A percentile compares a stretch with the other conserved stretches of the same genome.
These are phyloP conservation scores for Hycleus cichorii DNA, from an alignment of 1,140 invertebrate species.

Conservation along the genomic window DNA sequence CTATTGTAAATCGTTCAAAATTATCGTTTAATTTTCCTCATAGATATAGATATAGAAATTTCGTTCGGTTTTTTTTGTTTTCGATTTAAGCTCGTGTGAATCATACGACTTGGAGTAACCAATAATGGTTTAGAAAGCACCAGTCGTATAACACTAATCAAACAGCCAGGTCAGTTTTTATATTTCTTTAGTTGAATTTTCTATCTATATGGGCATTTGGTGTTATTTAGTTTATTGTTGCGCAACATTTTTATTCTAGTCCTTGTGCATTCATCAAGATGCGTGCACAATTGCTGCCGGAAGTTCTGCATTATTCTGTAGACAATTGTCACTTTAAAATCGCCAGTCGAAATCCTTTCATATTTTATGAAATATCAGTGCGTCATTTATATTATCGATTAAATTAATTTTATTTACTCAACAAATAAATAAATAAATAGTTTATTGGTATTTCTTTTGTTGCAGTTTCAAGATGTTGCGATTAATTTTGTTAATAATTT, in stretches of 20 bases:
- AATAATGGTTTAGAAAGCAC: constrained; percentile 21
- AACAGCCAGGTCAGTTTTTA: no score
- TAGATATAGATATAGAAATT: no score
- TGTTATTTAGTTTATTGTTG: no score
- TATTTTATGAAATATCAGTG: background rate
- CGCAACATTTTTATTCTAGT: background rate
- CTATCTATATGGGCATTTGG: no score
- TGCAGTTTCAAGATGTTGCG: constrained; percentile 6
- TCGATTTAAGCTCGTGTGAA: background rate
- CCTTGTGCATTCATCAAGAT: constrained; percentile 25
- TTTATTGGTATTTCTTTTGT: constrained; percentile 1
- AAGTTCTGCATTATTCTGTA: constrained; percentile 17
- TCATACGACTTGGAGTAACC: constrained; percentile 19
- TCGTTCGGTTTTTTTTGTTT: no score
- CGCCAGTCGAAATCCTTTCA: no score
- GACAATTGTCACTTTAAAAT: constrained; percentile 17
- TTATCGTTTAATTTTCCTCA: no score
- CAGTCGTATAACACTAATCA: background rate
- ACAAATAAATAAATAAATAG: background rate
- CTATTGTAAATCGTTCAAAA: no score
- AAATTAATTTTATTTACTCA: no score
- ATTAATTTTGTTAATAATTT: background rate
- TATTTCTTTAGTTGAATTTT: no score
- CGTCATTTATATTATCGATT: background rate
- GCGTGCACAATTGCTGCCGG: constrained; percentile 18